Base-by-base conservation (phyloP, 1,140 invertebrate species). In the Drosophila sturtevanti region DNA sequence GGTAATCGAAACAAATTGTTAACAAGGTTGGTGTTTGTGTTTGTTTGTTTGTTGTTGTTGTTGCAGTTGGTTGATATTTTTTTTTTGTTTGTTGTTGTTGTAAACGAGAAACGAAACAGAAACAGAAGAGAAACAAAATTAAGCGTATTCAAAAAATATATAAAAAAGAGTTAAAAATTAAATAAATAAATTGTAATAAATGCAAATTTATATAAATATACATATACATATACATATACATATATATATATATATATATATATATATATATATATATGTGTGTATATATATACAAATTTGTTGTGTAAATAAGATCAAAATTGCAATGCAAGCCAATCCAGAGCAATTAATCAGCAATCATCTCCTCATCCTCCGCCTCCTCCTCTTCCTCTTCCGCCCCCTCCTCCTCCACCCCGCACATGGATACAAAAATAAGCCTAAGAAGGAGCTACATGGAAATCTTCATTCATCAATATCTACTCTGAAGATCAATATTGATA, bases 41-140 rank as follows among this genome's bases (percentile, higher is more conserved):
- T 31, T 24, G n/a, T 31, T 31, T 77, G 37, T 61, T 48, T 41
- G 72, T 76, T 68, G 68, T 76, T 68, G 68, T 73, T 76, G 72
- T 76, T 76, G 72, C 68, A 61, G 68, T 54, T 68, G 67, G 55
- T 55, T 68, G 66, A 4, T 37, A n/a, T 72, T 71, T 66, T 72
- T 27, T 27, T 74, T 77, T 55, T 64, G 5, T 37, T 72, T 73
- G 69, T 72, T 27, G 41, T 72, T 75, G 63, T 72, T 59, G 79
- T 69, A 71, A 87, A 87, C 84, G 80, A 87, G 58, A 84, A 87
- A 89, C 79, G 77, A 82, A 82, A 76, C 71, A 76, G 77, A 81
- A 80, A 80, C 74, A 85, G 77, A 85, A 87, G 75, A 87, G 80
- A 84, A 84, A 87, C 84, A 82, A 87, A 87, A 87, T 79, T 84